Evolutionary conservation across 2,888 invertebrate genomes (phyloP), one percentile per base, ranked within the genome.

Genomic region (Anarsia innoxiella): DNA sequence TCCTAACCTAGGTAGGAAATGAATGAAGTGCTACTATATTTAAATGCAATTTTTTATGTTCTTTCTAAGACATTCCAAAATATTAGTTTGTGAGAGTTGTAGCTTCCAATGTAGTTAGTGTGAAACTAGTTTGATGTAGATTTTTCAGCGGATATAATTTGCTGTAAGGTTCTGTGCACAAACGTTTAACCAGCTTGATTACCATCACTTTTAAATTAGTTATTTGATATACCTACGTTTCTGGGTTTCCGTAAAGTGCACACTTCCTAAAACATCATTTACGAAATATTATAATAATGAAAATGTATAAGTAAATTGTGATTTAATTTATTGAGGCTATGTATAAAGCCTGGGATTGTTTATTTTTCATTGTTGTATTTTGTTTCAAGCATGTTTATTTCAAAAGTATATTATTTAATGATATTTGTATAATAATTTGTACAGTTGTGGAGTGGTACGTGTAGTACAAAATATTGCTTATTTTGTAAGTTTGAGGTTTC

Each of bases 391-490:
- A 23, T 33, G 29, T 37, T 37, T 37, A 31, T 35, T 31, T 30
- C 4, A n/a, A 4, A 28, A 1, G 28, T 28, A 31, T 31, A 4
- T 14, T 29, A 15, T 31, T 31, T 16, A 13, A 23, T 28, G 9
- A 19, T 16, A 28, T 12, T 14, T 36, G 14, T 36, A 14, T 30
- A 12, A 47, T 57, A 46, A 62, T 59, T 47, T 61, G 56, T 64
- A 64, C 58, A 67, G 71, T 72, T 55, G 66, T 76, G 66, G 63
- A 64, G 71, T 74, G 71, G 77, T 80, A 78, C 73, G 53, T 69
- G 66, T 74, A 79, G 82, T 82, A 83, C 82, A 83, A 83, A 78
- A 58, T 70, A 67, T 70, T 71, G 73, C 69, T 66, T 73, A 59
- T 52, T 48, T 52, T 51, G 47, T 57, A 59, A 65, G 62, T 66